These are phyloP conservation scores for Cataglyphis altisquamis DNA, from an alignment of 2,888 invertebrate species.

Conservation along the genomic window DNA sequence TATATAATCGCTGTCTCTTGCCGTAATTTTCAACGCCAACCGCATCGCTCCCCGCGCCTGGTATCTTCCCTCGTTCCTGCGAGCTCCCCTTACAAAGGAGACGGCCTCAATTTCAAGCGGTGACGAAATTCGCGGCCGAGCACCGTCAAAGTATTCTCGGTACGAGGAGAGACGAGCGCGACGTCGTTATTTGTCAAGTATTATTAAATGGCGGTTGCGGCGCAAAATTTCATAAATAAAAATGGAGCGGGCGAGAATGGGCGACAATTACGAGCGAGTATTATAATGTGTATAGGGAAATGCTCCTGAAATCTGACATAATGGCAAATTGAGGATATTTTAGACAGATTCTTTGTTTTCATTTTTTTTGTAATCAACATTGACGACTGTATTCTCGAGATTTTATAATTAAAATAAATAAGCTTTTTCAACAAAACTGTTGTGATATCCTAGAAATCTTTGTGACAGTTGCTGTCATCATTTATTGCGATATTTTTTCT, in stretches of 20 bases:
- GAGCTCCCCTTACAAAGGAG: slow-evolving; percentile 42
- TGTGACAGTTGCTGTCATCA: not conserved
- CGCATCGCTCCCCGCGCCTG: not conserved
- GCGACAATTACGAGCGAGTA: too few relatives aligned
- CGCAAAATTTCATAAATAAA: slow-evolving; percentile 41
- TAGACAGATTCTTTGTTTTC: too few relatives aligned
- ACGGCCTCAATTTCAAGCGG: slow-evolving; percentile 41
- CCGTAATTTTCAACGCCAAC: slow-evolving; percentile 31
- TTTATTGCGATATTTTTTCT: not conserved
- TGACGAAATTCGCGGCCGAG: slow-evolving; percentile 42
- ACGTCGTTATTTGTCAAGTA: slow-evolving; percentile 47
- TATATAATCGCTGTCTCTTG: slow-evolving; percentile 37
- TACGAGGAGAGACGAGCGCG: slow-evolving; percentile 20
- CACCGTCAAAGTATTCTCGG: slow-evolving; percentile 26
- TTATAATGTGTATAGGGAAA: not conserved
- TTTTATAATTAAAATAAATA: slow-evolving; percentile 16
- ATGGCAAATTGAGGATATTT: not conserved
- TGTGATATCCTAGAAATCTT: not conserved
- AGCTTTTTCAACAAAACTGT: not conserved
- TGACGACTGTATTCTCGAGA: not conserved
- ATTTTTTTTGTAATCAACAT: not conserved
- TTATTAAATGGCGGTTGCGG: slow-evolving; percentile 42
- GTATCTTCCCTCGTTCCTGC: not conserved
- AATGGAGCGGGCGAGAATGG: not conserved
- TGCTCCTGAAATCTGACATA: not conserved